Evolutionary conservation across 2,113 vertebrate species (phyloP), one percentile per base, ranked within the genome.

Genomic region (Sinocyclocheilus maitianheensis): DNA sequence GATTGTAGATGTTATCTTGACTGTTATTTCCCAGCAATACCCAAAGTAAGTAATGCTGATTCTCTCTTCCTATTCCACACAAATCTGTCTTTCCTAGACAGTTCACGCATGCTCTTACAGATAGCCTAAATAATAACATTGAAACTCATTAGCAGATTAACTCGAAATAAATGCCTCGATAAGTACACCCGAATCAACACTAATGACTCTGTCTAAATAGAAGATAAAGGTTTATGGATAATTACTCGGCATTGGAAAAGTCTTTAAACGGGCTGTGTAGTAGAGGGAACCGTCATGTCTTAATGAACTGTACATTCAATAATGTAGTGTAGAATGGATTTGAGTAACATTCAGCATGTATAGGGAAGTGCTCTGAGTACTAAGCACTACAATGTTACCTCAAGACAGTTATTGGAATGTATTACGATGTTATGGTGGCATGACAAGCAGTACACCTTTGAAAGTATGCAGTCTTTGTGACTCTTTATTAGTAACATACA

Each of bases 201-300:
- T 76, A 81, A 85, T 40, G 37, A 62, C 65, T 85, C 48, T 7
- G n/a, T 58, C 48, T n/a, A 40, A 60, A 26, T 40, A 51, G 74
- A 22, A 24, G 78, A 88, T 71, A 51, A 71, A 65, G 63, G 60
- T 43, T 77, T 60, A 67, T 77, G 26, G 58, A 62, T 65, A 86
- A 82, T 76, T 34, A 74, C 69, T 81, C 8, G 10, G 48, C 18
- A 81, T 62, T 46, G 84, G 78, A 22, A 48, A 43, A 81, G 55
- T 16, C 24, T 63, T 51, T 78, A 77, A 74, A 55, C 7, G 26
- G 40, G 43, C 22, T 51, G 26, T 60, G 77, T 60, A 37, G 79
- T 14, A 62, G 76, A 79, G 30, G 53, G 26, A 83, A 72, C 48
- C 2, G 3, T 72, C 48, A 51, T 37, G 48, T 83, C 48, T 72